These are phyloP conservation scores for Apodemus sylvaticus DNA, from an alignment of 2,113 vertebrate species.

Conservation along the genomic window DNA sequence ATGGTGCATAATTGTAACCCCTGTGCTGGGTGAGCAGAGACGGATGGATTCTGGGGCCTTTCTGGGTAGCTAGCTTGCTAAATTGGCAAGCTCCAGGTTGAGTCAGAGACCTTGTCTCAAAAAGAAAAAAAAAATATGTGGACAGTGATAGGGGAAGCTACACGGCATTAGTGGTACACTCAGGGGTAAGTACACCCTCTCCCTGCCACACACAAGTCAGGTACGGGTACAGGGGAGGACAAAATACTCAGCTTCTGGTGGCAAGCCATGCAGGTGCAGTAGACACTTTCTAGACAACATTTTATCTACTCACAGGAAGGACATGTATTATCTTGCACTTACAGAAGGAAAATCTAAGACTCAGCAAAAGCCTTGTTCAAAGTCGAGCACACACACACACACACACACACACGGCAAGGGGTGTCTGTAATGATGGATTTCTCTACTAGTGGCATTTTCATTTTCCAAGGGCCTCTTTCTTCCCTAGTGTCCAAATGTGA, in stretches of 20 bases:
- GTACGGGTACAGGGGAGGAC: background rate
- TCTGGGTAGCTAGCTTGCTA: background rate
- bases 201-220: too few species aligned
- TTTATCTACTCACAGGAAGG: background rate
- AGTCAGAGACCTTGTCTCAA: background rate
- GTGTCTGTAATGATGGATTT: too few species aligned
- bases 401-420: background rate
- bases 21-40: background rate
- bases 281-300: conserved; percentile 5
- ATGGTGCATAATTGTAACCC: background rate
- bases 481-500: background rate
- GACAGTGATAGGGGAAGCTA: background rate
- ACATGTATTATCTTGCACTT: background rate
- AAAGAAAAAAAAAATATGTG: background rate
- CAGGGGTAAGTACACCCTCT: background rate
- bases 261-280: background rate
- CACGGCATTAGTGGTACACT: background rate
- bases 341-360: conserved; percentile 32
- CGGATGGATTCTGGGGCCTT: background rate
- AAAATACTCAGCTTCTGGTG: conserved; percentile 53
- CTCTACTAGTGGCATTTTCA: background rate
- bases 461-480: background rate
- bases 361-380: background rate
- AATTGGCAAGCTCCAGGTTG: background rate
- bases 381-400: background rate